These are phyloP conservation scores for Macroteleia sp. DNA, from an alignment of 2,888 invertebrate genomes.

Conservation along the genomic window DNA sequence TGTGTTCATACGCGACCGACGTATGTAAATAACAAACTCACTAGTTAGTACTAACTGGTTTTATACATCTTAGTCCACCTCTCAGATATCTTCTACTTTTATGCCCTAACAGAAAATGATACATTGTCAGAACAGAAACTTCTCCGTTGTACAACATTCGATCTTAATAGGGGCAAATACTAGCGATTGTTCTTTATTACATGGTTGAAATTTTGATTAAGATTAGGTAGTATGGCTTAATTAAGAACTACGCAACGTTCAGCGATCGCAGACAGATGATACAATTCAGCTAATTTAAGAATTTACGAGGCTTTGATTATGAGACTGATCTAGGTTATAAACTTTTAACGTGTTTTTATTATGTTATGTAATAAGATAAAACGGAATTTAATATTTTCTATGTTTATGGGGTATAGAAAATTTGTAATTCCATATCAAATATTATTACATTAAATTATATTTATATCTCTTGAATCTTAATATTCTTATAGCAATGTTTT, in stretches of 20 bases:
- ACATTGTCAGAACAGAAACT: conserved; percentile 8
- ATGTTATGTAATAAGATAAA: conserved; percentile 4
- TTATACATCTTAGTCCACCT: neutral
- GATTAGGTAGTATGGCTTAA: conserved; percentile 18
- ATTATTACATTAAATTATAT: no score
- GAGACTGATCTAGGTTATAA: no score
- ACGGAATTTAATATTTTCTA: no score
- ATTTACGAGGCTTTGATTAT: conserved; percentile 11
- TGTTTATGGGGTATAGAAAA: no score
- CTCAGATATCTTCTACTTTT: neutral
- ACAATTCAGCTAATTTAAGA: neutral
- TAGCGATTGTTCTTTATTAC: neutral
- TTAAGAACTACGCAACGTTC: neutral
- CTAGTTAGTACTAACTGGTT: conserved; percentile 9
- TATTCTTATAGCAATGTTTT: no score
- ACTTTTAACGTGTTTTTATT: neutral
- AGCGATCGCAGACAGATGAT: neutral
- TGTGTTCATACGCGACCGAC: conserved; percentile 26
- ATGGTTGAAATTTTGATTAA: conserved; percentile 9
- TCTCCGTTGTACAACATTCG: conserved; percentile 4
- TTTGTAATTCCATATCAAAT: no score
- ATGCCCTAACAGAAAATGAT: conserved; percentile 11
- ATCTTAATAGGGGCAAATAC: conserved; percentile 17
- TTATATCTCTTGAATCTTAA: no score
- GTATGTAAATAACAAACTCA: conserved; percentile 23